Evolutionary conservation across 2,113 vertebrate species (phyloP).

Genomic region (Halcyon senegalensis): DNA sequence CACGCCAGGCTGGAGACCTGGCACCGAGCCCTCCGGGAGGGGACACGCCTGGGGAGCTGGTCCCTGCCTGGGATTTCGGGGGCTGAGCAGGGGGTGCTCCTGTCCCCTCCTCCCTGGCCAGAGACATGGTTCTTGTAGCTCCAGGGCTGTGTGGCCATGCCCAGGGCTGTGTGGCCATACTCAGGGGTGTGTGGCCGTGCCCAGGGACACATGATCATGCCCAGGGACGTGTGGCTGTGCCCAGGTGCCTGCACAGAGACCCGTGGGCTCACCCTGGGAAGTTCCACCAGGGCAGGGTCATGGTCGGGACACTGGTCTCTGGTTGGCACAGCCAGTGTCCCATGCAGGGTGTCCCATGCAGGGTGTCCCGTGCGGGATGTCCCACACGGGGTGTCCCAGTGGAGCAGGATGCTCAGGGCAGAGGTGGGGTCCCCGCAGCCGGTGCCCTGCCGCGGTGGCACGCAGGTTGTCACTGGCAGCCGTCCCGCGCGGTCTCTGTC

Average conservation of each 20-base stretch:
- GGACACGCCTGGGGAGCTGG: fast-evolving
- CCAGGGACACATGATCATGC: background rate
- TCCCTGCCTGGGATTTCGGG: background rate
- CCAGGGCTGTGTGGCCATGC: background rate
- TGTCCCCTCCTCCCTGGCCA: fast-evolving
- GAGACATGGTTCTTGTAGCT: background rate
- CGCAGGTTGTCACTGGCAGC: background rate
- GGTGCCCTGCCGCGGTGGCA: fast-evolving
- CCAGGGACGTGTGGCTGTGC: background rate
- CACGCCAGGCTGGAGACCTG: background rate
- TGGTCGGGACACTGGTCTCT: background rate
- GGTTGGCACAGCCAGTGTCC: fast-evolving
- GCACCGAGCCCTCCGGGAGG: background rate
- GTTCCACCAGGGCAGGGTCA: fast-evolving
- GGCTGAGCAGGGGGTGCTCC: background rate
- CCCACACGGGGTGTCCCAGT: fast-evolving
- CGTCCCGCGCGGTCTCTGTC: background rate
- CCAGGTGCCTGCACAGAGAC: background rate
- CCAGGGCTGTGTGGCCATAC: background rate
- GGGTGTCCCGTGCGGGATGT: background rate
- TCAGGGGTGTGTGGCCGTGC: background rate
- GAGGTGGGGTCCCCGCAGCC: background rate
- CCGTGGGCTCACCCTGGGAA: background rate
- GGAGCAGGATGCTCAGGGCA: fast-evolving
- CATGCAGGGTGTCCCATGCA: fast-evolving